Evolutionary conservation across 2,113 vertebrate species (phyloP).

Genomic region (Cochlearius cochlearius): DNA sequence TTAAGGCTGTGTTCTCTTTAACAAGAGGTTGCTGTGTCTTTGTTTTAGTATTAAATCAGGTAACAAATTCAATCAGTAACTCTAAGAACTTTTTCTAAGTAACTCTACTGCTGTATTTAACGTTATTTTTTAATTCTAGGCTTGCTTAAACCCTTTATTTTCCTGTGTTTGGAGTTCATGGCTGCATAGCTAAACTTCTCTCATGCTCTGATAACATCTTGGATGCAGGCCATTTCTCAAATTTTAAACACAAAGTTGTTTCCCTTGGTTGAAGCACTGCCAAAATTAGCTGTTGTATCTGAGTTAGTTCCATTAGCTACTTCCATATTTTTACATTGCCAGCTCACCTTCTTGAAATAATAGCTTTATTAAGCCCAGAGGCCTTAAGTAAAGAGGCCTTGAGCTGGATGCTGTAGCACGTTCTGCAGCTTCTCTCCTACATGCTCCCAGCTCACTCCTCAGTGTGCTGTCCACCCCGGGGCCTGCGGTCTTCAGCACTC

Average conservation of each 20-base stretch:
- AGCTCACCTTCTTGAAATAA: slow-evolving; percentile 11
- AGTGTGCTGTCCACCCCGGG: not conserved
- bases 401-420: not conserved
- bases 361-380: not conserved
- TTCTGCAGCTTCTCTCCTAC: not conserved
- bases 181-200: not conserved
- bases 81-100: not conserved
- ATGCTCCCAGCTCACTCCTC: not conserved
- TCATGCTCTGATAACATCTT: not conserved
- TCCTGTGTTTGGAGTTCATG: not conserved
- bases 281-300: not conserved
- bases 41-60: not conserved
- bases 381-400: not conserved
- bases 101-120: not conserved
- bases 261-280: not conserved
- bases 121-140: not conserved
- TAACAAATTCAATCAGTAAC: not conserved
- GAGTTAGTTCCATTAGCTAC: not conserved
- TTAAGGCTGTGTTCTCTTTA: not conserved
- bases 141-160: not conserved
- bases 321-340: not conserved
- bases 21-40: not conserved
- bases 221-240: slow-evolving; percentile 15
- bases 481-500: not conserved
- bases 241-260: slow-evolving; percentile 10